Percentiles rank a stretch among this genome's conserved stretches.
Evolutionary conservation across 2,888 invertebrate species (phyloP).

Genomic region (Strigamia crassipes): DNA sequence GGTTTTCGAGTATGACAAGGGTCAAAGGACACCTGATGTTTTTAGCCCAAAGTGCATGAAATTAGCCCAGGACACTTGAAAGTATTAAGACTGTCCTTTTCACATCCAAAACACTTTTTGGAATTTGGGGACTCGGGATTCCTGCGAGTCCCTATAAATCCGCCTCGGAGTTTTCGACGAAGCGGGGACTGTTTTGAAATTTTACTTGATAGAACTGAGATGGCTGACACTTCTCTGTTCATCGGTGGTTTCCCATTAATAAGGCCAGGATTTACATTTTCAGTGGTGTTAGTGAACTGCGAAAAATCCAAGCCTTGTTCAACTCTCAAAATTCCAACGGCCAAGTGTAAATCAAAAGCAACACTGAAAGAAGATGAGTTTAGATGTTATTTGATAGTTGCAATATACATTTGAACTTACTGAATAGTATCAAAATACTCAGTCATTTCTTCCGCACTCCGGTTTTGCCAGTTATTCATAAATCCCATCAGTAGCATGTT

Average conservation of each 20-base stretch:
- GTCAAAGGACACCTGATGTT: too few relatives aligned
- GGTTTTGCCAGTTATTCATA: slow-evolving; percentile 48
- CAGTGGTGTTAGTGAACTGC: slow-evolving; percentile 51
- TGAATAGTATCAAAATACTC: slow-evolving; percentile 50
- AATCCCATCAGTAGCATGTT: slow-evolving; percentile 43
- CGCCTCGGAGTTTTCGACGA: too few relatives aligned
- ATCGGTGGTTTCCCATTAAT: slow-evolving; percentile 38
- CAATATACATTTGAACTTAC: slow-evolving; percentile 43
- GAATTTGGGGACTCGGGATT: neutral
- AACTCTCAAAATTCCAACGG: slow-evolving; percentile 63
- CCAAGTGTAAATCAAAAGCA: slow-evolving; percentile 63
- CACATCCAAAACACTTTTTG: too few relatives aligned
- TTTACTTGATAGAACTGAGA: slow-evolving; percentile 25
- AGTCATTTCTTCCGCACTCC: slow-evolving; percentile 46
- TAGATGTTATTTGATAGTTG: neutral
- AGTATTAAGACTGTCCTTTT: too few relatives aligned
- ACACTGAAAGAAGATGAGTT: slow-evolving; percentile 58
- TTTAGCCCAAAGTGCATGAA: too few relatives aligned
- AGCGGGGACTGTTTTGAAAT: too few relatives aligned
- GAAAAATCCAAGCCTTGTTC: slow-evolving; percentile 61
- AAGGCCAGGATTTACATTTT: neutral
- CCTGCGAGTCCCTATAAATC: too few relatives aligned
- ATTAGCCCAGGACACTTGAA: too few relatives aligned
- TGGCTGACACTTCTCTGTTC: slow-evolving; percentile 33
- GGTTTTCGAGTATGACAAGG: too few relatives aligned